Evolutionary conservation across 2,113 vertebrate species (phyloP).

Genomic region (Columba janthina): DNA sequence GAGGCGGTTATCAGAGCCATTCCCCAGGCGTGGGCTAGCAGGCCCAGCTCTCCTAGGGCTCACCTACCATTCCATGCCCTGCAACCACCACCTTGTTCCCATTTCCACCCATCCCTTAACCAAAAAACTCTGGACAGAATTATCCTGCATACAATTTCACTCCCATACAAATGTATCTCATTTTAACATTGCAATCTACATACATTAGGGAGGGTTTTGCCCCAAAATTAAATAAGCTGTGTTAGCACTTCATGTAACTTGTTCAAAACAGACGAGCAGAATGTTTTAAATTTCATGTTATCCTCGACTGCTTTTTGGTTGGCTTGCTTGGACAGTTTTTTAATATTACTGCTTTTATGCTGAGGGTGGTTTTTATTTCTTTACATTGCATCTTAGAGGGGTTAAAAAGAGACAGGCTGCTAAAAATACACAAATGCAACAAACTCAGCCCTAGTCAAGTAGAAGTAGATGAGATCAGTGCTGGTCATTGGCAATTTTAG

Average conservation of each 20-base stretch:
- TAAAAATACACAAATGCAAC: not conserved
- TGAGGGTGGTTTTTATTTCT: not conserved
- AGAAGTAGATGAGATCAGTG: not conserved
- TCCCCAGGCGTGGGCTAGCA: not conserved
- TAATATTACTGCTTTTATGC: not conserved
- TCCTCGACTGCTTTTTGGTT: not conserved
- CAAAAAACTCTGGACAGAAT: not conserved
- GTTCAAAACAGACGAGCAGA: not conserved
- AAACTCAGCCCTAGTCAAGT: not conserved
- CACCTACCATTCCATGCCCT: constrained; percentile 5
- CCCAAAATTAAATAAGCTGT: not conserved
- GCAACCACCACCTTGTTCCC: not conserved
- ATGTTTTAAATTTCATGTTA: constrained; percentile 5
- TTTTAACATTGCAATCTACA: not conserved
- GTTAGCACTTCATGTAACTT: not conserved
- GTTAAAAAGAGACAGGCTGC: not conserved
- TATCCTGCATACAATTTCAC: not conserved
- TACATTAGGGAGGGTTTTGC: not conserved
- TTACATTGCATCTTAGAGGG: not conserved
- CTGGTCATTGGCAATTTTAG: not conserved
- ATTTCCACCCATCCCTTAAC: not conserved
- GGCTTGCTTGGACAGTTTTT: not conserved
- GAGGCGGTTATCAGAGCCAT: not conserved
- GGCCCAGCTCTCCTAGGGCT: not conserved
- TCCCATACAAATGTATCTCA: not conserved